Base-by-base conservation (phyloP, 2,888 invertebrate species). In the Athalia rosae region DNA sequence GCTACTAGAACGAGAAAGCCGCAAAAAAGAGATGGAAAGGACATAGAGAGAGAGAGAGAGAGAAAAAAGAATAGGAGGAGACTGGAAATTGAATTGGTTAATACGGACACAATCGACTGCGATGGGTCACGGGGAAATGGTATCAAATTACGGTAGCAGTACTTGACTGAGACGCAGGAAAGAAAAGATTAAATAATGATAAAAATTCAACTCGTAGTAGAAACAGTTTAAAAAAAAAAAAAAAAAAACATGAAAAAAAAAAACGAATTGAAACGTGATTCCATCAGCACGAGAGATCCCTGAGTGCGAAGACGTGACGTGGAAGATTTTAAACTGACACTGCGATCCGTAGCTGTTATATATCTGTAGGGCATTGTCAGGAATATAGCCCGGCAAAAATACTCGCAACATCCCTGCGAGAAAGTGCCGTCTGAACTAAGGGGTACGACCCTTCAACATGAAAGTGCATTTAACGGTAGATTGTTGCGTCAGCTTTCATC, bases 381-480 rank as follows among this genome's bases (percentile, higher is more conserved):
- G n/a, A 45, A 56, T 71, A 58, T 71, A n/a, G 58, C 58, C 58
- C 1, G 28, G 56, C 28, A 28, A 28, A 45, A 58, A 71, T 56
- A 15, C 56, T 71, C 15, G 28, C 56, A 15, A 59, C 61, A 47
- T 43, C 59, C 9, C n/a, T 48, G 77, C 13, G 74, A 9, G 13
- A 67, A 69, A 77, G 77, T 77, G 77, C 58, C 69, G 13, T 61
- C 59, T 45, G 45, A 50, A 41, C 47, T 43, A 11, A 77, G 47
- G 77, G 69, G 77, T 77, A 28, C 28, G 69, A 67, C 8, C 58
- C 56, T 77, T 76, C 78, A 80, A 80, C 79, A 80, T 77, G 79
- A 74, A 80, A 82, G 81, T 82, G 81, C 83, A 80, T 82, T 83
- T 82, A 82, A 80, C 79, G 77, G 80, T 69, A 80, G 82, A 82